These are phyloP conservation scores for Grantiella picta DNA, from an alignment of 2,113 vertebrate genomes.

Conservation along the genomic window DNA sequence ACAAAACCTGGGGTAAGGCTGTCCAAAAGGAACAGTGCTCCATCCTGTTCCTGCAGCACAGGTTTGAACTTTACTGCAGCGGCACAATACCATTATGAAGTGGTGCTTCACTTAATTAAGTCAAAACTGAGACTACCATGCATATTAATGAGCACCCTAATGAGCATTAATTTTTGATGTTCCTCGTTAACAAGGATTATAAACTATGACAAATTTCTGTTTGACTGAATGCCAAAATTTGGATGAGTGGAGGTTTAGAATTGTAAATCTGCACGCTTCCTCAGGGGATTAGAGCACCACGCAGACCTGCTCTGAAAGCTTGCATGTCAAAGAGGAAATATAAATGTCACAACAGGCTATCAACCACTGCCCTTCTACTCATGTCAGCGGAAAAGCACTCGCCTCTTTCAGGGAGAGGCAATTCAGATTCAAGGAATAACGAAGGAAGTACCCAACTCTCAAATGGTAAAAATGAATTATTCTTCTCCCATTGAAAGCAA, in stretches of 20 bases:
- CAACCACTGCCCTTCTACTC: neutral
- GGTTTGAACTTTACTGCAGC: neutral
- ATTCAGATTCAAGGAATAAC: constrained; percentile 60
- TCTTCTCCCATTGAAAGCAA: constrained; percentile 28
- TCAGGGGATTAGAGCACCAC: constrained; percentile 1
- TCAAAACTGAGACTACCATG: constrained; percentile 63
- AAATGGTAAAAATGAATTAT: constrained; percentile 38
- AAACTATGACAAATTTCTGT: constrained; percentile 78
- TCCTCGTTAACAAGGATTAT: constrained; percentile 76
- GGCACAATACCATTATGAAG: constrained; percentile 48
- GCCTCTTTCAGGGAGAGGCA: constrained; percentile 39
- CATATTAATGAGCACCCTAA: constrained; percentile 79
- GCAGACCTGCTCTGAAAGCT: constrained; percentile 45
- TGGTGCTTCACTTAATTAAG: constrained; percentile 75
- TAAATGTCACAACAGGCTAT: constrained; percentile 10
- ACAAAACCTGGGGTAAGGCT: neutral
- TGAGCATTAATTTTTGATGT: constrained; percentile 82
- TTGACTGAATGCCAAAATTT: constrained; percentile 75
- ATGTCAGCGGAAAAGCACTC: constrained; percentile 6
- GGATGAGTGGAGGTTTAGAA: constrained; percentile 54
- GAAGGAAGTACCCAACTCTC: constrained; percentile 27
- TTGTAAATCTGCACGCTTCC: constrained; percentile 50
- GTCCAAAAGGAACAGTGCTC: constrained; percentile 13
- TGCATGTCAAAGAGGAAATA: constrained; percentile 52
- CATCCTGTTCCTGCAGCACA: neutral